Base-by-base conservation (phyloP, 2,113 vertebrate genomes). In the Haplochromis vanheusdeni region DNA sequence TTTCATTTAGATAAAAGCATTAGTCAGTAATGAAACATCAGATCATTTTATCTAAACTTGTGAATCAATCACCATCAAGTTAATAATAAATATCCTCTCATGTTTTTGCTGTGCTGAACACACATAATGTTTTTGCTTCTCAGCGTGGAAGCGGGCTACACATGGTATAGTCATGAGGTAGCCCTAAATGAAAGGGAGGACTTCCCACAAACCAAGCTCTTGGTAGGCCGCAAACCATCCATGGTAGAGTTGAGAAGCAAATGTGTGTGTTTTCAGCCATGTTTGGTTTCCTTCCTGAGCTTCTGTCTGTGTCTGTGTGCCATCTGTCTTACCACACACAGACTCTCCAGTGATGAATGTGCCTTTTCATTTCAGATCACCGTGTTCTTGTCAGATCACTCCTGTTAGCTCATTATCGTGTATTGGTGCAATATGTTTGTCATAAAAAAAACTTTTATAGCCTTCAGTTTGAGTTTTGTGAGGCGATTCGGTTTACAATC, bases 181-280 rank as follows among this genome's bases (percentile, higher is more conserved):
- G 81, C 28, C 86, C 73, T 75, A 62, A 90, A 86, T 26, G 19
- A 83, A 86, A 86, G 42, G 37, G 82, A 84, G 52, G 84, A 47
- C 83, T 83, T 65, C 17, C 89, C 89, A 90, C 86, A 89, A 89
- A 88, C 86, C 89, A 93, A 93, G 92, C 88, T 90, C 79, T 88
- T 85, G 92, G 95, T 94, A 87, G 80, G 92, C 92, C 94, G 86
- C 94, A 93, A 93, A 89, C 91, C 89, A 80, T 85, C 58, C 21
- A 35, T 45, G 47, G 84, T 52, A 31, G 58, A 60, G 31, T 75
- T 2, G 1, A 80, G 56, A 84, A 75, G 81, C 80, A 52, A 85
- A 80, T n/a, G 79, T 91, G 88, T 89, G 84, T 91, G 93, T 93
- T 91, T 91, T 86, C 79, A 81, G 81, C 84, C 89, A 85, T 87